These are phyloP conservation scores for Tachysurus vachellii DNA, from an alignment of 2,113 vertebrate genomes.

Conservation along the genomic window DNA sequence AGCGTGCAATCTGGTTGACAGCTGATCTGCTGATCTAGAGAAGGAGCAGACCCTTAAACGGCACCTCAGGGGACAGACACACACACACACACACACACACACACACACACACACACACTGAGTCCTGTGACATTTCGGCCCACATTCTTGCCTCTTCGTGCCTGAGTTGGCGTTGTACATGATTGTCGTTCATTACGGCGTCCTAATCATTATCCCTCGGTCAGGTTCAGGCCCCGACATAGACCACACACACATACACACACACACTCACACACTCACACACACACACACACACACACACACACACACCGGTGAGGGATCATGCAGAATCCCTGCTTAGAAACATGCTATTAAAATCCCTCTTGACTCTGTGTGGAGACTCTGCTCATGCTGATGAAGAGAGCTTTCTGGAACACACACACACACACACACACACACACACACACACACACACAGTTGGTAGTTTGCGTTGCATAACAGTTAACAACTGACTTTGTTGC, in stretches of 20 bases:
- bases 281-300: constrained; percentile 16
- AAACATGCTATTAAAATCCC: constrained; percentile 20
- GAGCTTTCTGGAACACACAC: neutral
- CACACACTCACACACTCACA: constrained; percentile 23
- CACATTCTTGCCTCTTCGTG: constrained; percentile 28
- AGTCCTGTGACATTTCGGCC: constrained; percentile 41
- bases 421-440: constrained; percentile 20
- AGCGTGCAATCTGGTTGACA: constrained; percentile 48
- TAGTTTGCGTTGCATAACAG: neutral
- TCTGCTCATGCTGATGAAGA: neutral
- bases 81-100: constrained; percentile 24
- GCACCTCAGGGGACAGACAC: constrained; percentile 37
- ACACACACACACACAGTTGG: neutral
- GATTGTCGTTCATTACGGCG: constrained; percentile 50
- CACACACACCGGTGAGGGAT: neutral
- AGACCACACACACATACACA: constrained; percentile 12
- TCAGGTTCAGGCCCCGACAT: constrained; percentile 15
- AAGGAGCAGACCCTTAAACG: constrained; percentile 48
- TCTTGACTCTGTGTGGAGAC: neutral
- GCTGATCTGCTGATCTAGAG: constrained; percentile 53
- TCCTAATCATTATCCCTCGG: constrained; percentile 40
- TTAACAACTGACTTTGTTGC: neutral
- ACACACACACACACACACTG: constrained; percentile 32
- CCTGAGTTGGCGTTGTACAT: constrained; percentile 37
- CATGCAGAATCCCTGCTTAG: constrained; percentile 23